Conservation (phyloP, 2,888 invertebrate genomes). For the Muschampia plurimacula region DNA sequence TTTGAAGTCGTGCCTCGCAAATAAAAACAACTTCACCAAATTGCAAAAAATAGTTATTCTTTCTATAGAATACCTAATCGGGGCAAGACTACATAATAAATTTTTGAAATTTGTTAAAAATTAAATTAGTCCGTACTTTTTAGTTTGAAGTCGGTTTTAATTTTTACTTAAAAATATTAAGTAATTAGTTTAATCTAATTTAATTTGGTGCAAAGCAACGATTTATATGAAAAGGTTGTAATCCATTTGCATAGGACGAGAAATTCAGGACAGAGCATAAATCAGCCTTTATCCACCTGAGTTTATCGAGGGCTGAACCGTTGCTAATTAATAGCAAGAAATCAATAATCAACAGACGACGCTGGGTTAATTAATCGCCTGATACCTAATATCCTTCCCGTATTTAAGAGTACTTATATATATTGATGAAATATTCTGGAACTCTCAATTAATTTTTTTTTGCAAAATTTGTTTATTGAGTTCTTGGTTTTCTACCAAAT, state of each 20-base stretch:
- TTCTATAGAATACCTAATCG: too few species aligned
- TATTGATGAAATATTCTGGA: not conserved
- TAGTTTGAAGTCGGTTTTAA: too few species aligned
- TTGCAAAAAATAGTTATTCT: too few species aligned
- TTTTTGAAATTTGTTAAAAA: too few species aligned
- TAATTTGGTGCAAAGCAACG: conserved; percentile 18
- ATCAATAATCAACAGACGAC: conserved; percentile 50
- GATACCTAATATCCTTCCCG: not conserved
- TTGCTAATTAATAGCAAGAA: conserved; percentile 35
- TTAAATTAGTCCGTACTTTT: too few species aligned
- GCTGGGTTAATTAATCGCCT: conserved; percentile 56
- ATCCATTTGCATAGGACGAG: conserved; percentile 41
- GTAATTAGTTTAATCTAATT: too few species aligned
- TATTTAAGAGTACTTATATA: not conserved
- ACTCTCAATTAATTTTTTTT: not conserved
- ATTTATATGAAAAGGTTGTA: conserved; percentile 18
- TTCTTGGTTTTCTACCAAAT: not conserved
- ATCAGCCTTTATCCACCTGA: conserved; percentile 45
- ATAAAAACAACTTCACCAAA: too few species aligned
- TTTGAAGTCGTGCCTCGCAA: too few species aligned
- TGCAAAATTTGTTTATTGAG: not conserved
- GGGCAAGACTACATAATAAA: too few species aligned
- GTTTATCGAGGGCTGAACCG: conserved; percentile 13
- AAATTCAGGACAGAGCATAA: conserved; percentile 40
- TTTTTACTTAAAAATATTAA: too few species aligned